Percentiles rank a stretch among this genome's conserved stretches.
Evolutionary conservation across 2,888 invertebrate species (phyloP).

Genomic region (Pseudococcus jackbeardsleyi): DNA sequence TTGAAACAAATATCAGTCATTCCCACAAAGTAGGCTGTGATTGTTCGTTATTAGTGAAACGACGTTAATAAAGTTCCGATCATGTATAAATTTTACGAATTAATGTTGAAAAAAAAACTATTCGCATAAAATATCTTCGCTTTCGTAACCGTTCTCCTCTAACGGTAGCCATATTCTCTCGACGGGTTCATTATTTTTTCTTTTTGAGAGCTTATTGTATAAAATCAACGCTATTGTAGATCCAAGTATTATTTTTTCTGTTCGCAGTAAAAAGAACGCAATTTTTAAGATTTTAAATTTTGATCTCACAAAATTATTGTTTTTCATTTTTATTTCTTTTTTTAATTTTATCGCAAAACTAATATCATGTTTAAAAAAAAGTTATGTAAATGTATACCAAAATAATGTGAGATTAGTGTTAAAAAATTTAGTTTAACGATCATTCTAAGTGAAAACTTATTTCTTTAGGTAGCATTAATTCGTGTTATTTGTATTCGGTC

Average conservation of each 20-base stretch:
- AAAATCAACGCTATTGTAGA: constrained; percentile 14
- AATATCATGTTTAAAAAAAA: constrained; percentile 45
- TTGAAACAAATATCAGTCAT: constrained; percentile 48
- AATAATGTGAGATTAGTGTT: constrained; percentile 48
- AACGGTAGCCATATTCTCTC: constrained; percentile 8
- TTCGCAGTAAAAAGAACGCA: not conserved
- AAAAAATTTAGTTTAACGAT: not conserved
- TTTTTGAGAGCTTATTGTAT: constrained; percentile 33
- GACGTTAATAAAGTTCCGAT: constrained; percentile 53
- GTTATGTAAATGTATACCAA: constrained; percentile 46
- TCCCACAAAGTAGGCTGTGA: constrained; percentile 52
- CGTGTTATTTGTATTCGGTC: constrained; percentile 49
- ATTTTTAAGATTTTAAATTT: constrained; percentile 27
- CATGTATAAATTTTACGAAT: constrained; percentile 37
- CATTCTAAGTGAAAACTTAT: not conserved
- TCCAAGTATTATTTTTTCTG: not conserved
- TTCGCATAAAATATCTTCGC: constrained; percentile 16
- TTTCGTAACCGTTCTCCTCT: not conserved
- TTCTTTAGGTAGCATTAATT: constrained; percentile 16
- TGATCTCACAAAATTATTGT: constrained; percentile 43
- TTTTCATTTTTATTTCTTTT: constrained; percentile 14
- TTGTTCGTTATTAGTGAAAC: constrained; percentile 49
- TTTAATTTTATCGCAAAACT: constrained; percentile 12
- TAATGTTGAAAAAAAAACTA: constrained; percentile 18
- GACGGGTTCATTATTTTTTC: not conserved